Base-by-base conservation (phyloP, 2,113 vertebrate species). In the Otolemur garnettii region DNA sequence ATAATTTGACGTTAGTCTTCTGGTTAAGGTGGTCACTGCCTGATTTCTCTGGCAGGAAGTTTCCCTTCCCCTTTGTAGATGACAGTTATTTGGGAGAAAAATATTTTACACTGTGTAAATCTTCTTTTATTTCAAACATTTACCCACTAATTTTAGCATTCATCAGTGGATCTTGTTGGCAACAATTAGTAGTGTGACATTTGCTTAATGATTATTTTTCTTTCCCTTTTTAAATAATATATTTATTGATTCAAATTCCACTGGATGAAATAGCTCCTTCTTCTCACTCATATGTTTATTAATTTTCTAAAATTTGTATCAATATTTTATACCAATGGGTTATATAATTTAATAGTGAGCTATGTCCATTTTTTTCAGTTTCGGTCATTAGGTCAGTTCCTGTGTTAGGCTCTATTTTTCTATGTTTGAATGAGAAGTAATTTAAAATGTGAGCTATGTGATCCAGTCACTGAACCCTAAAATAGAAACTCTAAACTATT, bases 1-100 rank as follows among this genome's bases (percentile, higher is more conserved):
- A 35, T 93, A 53, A 64, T 91, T 75, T 53, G n/a, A 83, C 62
- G 64, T 77, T 83, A 82, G 38, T 69, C 15, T 83, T 90, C 87
- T 26, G 30, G 11, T 81, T 38, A 60, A 81, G 21, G 26, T 53
- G 33, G 4, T 87, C 77, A 24, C 33, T 85, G 85, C 57, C 68
- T 75, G 45, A 0, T 77, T 82, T 68, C 18, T 50, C 50, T 55
- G 22, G 5, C 26, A 2, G 2, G 53, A 69, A 90, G 19, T 57
- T 71, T 6, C 11, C 86, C 87, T 78, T 83, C 19, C 7, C 13
- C 18, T 87, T 78, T 64, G 53, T 18, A 87, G 14, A 55, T 35
- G 53, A 33, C 79, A 79, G 59, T 91, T 82, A 83, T 38, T 33
- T n/a, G 35, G 17, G 17, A 4, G 14, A 3, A 21, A 42, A 42